Conservation (phyloP, 53 echinoderm and acorn worm genomes). For the Holothuria leucospilota region DNA sequence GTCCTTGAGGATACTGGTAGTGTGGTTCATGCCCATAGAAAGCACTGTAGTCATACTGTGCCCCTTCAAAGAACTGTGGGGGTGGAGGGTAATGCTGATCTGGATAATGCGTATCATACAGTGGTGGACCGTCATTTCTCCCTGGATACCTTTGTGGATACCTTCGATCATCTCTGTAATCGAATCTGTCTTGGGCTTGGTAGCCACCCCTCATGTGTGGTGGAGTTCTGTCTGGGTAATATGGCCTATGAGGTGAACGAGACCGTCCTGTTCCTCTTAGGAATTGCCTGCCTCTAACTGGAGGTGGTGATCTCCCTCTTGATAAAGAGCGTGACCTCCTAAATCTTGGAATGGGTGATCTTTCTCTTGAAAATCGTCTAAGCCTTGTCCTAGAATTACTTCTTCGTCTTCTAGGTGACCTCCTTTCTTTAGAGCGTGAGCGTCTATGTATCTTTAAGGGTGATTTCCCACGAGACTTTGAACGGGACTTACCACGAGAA, state of each 20-base stretch:
- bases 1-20: slow-evolving; percentile 13
- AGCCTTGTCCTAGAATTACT: slow-evolving; percentile 24
- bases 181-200: slow-evolving; percentile 23
- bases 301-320: slow-evolving; percentile 64
- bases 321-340: slow-evolving; percentile 45
- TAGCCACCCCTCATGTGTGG: slow-evolving; percentile 58
- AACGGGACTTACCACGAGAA: slow-evolving; percentile 20
- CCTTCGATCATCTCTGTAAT: slow-evolving; percentile 63
- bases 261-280: slow-evolving; percentile 63
- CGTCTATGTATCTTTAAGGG: not conserved
- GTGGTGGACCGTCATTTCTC: slow-evolving; percentile 4
- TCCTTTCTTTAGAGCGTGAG: slow-evolving; percentile 17
- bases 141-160: slow-evolving; percentile 42
- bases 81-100: slow-evolving; percentile 36
- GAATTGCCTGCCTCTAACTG: slow-evolving; percentile 65
- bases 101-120: slow-evolving; percentile 46
- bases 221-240: slow-evolving; percentile 61
- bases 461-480: not conserved
- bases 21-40: slow-evolving; percentile 42
- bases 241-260: slow-evolving; percentile 75
- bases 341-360: slow-evolving; percentile 45
- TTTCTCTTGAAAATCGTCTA: slow-evolving; percentile 33
- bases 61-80: slow-evolving; percentile 26
- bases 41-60: not conserved
- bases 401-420: slow-evolving; percentile 25